Base-by-base conservation (phyloP, 2,113 vertebrate species). In the Carassius gibelio region DNA sequence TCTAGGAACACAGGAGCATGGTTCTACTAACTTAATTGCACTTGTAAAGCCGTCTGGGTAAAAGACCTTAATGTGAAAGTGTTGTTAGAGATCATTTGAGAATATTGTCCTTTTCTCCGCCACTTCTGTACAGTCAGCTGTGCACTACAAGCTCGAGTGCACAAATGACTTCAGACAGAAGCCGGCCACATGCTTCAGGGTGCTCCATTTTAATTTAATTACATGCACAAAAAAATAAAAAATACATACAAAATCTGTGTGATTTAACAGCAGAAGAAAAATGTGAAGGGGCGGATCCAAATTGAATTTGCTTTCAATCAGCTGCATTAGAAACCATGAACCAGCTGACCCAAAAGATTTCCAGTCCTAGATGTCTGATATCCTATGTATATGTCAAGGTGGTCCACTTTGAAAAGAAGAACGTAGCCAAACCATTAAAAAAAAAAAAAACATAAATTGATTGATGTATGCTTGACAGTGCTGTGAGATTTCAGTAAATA, bases 121-220 rank as follows among this genome's bases (percentile, higher is more conserved):
- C 34, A 30, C 80, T 77, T 83, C 57, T 84, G 42, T 17, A 69
- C 48, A 84, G 34, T 88, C 84, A 79, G 14, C n/a, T 42, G 76
- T 68, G 69, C 34, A 15, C 42, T 30, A 59, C 50, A 68, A 84
- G 74, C 71, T 62, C 13, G 69, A 84, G 19, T 76, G 81, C 74
- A 64, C 83, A 90, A 87, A 83, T 81, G 85, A 87, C 80, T 76
- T 84, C 66, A 71, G 85, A 84, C 84, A 84, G 69, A 84, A 64
- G 55, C 88, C 55, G 23, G 82, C 74, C 61, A 85, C 79, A 86
- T 11, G 76, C 84, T 87, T 71, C 52, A 45, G 84, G 36, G 57
- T 66, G 78, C 66, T 84, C 81, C 84, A 87, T 88, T 86, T 89
- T 90, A 88, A 91, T 88, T 87, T 85, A 83, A 87, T 81, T 82